phyloP scores from a whole-genome alignment of 2,797 vertebrate species.

The Aulostomus chinensis region DNA sequence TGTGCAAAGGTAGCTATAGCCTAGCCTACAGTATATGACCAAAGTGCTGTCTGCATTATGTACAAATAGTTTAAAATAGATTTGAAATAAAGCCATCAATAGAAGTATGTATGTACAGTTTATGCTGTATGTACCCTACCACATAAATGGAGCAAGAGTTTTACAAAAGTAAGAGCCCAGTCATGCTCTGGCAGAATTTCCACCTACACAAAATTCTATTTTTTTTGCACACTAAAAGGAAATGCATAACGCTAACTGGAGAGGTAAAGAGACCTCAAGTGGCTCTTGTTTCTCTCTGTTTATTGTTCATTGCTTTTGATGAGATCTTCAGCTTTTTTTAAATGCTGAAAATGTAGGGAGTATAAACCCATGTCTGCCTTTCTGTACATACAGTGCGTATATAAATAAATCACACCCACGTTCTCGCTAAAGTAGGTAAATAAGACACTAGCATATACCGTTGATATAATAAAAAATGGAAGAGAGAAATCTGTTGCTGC shows the following conservation, averaged over 20 bases:
- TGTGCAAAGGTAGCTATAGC: no score
- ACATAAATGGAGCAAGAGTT: not conserved
- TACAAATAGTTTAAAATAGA: no score
- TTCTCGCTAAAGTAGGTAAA: no score
- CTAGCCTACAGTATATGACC: no score
- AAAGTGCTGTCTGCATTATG: no score
- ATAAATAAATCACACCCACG: not conserved
- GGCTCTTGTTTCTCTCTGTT: not conserved
- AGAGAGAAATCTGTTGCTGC: not conserved
- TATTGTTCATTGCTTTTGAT: not conserved
- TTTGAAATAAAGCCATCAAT: not conserved
- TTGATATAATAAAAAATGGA: slow-evolving; percentile 39
- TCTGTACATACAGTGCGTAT: no score
- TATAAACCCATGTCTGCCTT: no score
- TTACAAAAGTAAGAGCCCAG: not conserved
- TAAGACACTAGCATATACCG: slow-evolving; percentile 19
- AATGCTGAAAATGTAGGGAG: no score
- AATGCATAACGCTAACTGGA: not conserved
- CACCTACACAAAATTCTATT: slow-evolving; percentile 1
- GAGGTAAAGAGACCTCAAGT: not conserved
- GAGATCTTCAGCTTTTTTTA: not conserved
- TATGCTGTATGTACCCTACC: no score
- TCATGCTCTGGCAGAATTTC: not conserved
- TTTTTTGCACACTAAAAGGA: slow-evolving; percentile 10
- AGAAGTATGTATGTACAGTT: no score